Evolutionary conservation across 2,113 vertebrate genomes (phyloP), one percentile per base, ranked within the genome.

Genomic region (Varanus salvator): DNA sequence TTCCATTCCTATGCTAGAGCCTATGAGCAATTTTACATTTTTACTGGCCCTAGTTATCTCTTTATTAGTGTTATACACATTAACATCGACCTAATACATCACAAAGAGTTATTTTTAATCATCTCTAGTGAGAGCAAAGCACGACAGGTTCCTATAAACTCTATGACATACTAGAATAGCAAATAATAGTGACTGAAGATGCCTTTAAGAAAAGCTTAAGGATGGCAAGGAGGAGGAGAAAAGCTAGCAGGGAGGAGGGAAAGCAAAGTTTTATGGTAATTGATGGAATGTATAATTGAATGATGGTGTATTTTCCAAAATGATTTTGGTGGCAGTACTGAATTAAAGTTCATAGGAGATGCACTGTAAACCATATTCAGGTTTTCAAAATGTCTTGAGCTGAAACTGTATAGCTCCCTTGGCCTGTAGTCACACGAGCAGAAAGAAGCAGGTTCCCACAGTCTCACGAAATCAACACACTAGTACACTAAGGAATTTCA

Each of bases 31-130:
- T 48, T n/a, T 80, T 80, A 9, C 69, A 60, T 89, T 4, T 29
- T 80, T 31, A 91, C 86, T 1, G 8, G 38, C n/a, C 0, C 64
- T 11, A 8, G 0, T 81, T 76, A 92, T 31, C 2, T 23, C 83
- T 80, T 68, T 25, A 34, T 6, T 1, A 91, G 86, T 82, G 81
- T 44, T 48, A 52, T 0, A 0, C 0, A 38, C 21, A 0, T 69
- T 78, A 29, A 2, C 7, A n/a, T 4, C 23, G 38, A 86, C 94
- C 91, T 71, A 60, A 60, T 27, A 2, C 14, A 19, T 21, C 31
- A 9, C 31, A 0, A 78, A 93, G 85, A 44, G 44, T 80, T 81
- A 19, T 87, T 85, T 86, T 38, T 23, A 75, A 80, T 38, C 72
- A 44, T 23, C 50, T 85, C 87, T 64, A 60, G 8, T 3, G 60